Conservation (phyloP, 2,797 vertebrate species). For the Picus viridis region DNA sequence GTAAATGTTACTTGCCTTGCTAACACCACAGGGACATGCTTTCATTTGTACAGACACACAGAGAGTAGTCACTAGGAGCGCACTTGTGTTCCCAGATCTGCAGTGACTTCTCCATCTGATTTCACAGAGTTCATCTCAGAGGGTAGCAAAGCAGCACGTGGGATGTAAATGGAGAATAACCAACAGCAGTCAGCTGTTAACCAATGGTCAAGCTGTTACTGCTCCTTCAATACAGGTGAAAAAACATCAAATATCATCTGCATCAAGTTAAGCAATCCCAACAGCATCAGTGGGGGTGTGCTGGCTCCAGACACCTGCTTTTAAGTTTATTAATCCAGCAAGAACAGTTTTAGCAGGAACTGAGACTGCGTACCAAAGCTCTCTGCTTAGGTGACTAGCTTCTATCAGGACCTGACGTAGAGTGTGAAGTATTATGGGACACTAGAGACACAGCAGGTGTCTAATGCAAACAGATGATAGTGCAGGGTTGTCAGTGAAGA, state of each 20-base stretch:
- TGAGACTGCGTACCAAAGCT: background rate
- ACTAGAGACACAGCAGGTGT: background rate
- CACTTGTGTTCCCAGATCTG: background rate
- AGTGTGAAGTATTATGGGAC: background rate
- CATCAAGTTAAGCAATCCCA: background rate
- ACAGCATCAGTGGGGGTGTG: background rate
- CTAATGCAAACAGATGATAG: background rate
- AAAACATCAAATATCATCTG: conserved; percentile 33
- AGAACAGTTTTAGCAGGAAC: background rate
- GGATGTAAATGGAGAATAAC: background rate
- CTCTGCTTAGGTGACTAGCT: background rate
- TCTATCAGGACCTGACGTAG: background rate
- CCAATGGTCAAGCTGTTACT: background rate
- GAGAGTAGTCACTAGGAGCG: background rate
- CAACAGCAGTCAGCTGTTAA: background rate
- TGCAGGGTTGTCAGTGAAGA: background rate
- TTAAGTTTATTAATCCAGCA: background rate
- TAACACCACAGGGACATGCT: background rate
- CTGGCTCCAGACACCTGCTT: background rate
- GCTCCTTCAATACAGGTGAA: background rate
- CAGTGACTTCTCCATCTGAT: background rate
- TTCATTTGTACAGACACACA: background rate
- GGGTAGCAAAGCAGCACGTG: background rate
- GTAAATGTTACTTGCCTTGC: background rate
- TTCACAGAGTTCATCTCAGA: background rate